phyloP scores from a whole-genome alignment of 1,140 invertebrate species.

The Diabrotica undecimpunctata region DNA sequence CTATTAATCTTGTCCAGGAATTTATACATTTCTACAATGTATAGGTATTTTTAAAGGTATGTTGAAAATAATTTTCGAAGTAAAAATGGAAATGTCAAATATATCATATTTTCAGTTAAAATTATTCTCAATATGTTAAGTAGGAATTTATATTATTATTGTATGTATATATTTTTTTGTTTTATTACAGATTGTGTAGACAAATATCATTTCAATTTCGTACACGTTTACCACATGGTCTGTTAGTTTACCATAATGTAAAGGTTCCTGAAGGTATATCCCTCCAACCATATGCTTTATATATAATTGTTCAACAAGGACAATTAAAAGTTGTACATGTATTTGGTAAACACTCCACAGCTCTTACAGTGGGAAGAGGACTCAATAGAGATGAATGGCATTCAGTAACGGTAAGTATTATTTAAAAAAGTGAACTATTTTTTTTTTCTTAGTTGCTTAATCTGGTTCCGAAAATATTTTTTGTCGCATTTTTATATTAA shows the following conservation, averaged over 20 bases:
- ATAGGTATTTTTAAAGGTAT: too few species aligned
- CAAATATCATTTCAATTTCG: conserved; percentile 86
- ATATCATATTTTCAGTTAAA: background rate
- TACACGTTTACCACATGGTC: conserved; percentile 78
- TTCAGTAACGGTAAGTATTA: conserved; percentile 62
- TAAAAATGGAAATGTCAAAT: too few species aligned
- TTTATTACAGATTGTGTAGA: conserved; percentile 66
- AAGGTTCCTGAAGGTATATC: conserved; percentile 74
- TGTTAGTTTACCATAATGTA: conserved; percentile 84
- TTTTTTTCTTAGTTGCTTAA: too few species aligned
- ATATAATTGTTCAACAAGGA: conserved; percentile 85
- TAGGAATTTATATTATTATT: background rate
- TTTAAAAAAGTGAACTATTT: background rate
- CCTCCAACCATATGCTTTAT: conserved; percentile 74
- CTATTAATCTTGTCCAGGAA: too few species aligned
- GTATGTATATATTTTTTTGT: background rate
- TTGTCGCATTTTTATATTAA: too few species aligned
- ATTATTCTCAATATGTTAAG: background rate
- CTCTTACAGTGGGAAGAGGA: conserved; percentile 80
- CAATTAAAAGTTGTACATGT: conserved; percentile 87
- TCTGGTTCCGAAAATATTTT: too few species aligned
- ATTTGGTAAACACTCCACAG: conserved; percentile 80
- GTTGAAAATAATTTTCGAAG: background rate
- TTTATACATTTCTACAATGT: too few species aligned
- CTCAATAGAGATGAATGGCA: conserved; percentile 89